Evolutionary conservation across 2,888 invertebrate genomes (phyloP).

Genomic region (Philhelius pedissequus): DNA sequence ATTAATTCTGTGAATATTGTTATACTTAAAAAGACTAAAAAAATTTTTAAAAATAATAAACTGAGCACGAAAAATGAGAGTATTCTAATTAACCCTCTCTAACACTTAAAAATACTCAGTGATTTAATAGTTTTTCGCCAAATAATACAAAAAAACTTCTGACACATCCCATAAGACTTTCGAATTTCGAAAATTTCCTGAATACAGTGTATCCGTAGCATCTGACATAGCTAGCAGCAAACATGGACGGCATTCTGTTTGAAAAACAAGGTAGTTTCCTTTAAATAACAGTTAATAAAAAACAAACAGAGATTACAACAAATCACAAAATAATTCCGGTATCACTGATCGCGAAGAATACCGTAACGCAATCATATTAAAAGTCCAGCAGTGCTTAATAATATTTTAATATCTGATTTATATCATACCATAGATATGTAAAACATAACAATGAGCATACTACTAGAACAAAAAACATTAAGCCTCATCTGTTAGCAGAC

Average conservation of each 20-base stretch:
- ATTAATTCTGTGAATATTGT: too few species aligned
- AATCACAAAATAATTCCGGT: constrained; percentile 31
- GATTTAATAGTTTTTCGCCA: background rate
- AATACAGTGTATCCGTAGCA: constrained; percentile 18
- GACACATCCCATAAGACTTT: background rate
- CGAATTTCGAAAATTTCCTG: constrained; percentile 30
- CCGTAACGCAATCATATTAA: constrained; percentile 39
- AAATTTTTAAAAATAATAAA: too few species aligned
- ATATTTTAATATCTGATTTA: background rate
- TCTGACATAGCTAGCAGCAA: background rate
- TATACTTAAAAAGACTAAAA: too few species aligned
- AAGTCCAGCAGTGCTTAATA: constrained; percentile 11
- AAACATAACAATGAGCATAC: too few species aligned
- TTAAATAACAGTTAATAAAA: background rate
- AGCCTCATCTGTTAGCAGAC: constrained; percentile 12
- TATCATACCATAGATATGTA: background rate
- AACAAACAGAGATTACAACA: background rate
- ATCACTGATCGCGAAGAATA: constrained; percentile 30
- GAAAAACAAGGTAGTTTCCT: too few species aligned
- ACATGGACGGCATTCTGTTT: background rate
- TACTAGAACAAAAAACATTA: constrained; percentile 16
- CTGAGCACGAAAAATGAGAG: background rate
- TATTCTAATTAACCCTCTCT: too few species aligned
- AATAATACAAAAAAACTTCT: background rate
- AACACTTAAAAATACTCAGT: background rate